Evolutionary conservation across 2,113 vertebrate species (phyloP).

Genomic region (Uria lomvia): DNA sequence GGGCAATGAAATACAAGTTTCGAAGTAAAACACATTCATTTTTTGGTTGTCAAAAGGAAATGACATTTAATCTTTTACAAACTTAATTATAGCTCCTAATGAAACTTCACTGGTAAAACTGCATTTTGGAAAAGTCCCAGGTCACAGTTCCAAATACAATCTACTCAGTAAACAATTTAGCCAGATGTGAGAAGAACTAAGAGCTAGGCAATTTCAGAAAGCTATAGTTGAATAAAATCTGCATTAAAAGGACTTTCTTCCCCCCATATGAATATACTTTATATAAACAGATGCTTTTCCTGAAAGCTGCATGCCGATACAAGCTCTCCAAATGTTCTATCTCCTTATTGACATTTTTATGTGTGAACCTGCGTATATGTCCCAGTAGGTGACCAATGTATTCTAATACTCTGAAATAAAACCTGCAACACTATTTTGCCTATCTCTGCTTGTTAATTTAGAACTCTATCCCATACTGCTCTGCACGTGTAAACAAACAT

Average conservation of each 20-base stretch:
- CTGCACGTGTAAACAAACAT: neutral
- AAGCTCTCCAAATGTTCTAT: neutral
- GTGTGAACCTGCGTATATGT: neutral
- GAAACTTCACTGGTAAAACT: neutral
- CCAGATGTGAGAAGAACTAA: neutral
- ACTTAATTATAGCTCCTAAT: neutral
- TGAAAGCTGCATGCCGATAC: neutral
- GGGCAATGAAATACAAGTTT: neutral
- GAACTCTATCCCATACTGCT: neutral
- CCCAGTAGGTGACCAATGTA: neutral
- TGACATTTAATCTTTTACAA: neutral
- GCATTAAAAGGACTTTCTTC: neutral
- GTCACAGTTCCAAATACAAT: neutral
- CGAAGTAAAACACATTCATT: neutral
- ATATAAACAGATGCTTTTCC: neutral
- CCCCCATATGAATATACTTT: neutral
- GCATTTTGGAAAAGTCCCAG: neutral
- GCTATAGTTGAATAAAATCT: neutral
- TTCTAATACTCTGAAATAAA: neutral
- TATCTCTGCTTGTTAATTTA: neutral
- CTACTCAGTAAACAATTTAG: neutral
- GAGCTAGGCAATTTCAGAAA: neutral
- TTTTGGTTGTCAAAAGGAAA: neutral
- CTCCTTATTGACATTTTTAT: neutral
- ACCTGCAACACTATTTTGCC: neutral